Conservation (phyloP, 2,797 vertebrate species). For the Graptemys geographica region DNA sequence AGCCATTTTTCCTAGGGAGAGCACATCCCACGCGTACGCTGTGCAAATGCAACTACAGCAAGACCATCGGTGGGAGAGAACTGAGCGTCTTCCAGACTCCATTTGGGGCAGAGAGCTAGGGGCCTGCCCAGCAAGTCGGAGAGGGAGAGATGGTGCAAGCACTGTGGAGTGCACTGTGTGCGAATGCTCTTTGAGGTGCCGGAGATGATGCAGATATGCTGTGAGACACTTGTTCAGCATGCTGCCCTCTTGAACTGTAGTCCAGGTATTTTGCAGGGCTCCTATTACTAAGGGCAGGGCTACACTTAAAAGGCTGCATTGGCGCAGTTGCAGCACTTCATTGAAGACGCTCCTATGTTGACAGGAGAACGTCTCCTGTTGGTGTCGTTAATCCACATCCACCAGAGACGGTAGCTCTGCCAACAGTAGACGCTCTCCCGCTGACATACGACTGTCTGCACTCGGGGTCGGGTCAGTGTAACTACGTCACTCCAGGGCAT, state of each 20-base stretch:
- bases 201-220: not conserved
- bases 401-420: not conserved
- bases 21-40: too few relatives aligned
- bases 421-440: too few relatives aligned
- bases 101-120: not conserved
- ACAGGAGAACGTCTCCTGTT: not conserved
- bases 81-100: too few relatives aligned
- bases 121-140: not conserved
- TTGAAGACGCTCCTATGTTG: too few relatives aligned
- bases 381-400: not conserved
- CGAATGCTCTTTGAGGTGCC: too few relatives aligned
- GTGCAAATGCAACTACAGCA: not conserved
- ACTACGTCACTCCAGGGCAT: not conserved
- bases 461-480: not conserved
- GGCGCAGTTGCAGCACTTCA: not conserved
- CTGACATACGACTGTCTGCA: too few relatives aligned
- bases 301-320: too few relatives aligned
- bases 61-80: too few relatives aligned
- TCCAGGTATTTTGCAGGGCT: not conserved
- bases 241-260: not conserved
- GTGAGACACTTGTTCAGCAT: not conserved
- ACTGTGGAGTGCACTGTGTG: too few relatives aligned
- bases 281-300: too few relatives aligned
- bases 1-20: too few relatives aligned
- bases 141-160: too few relatives aligned